Percentiles rank a stretch among this genome's conserved stretches.
These are phyloP conservation scores for Borostomias antarcticus DNA, from an alignment of 2,797 vertebrate species.

Conservation along the genomic window DNA sequence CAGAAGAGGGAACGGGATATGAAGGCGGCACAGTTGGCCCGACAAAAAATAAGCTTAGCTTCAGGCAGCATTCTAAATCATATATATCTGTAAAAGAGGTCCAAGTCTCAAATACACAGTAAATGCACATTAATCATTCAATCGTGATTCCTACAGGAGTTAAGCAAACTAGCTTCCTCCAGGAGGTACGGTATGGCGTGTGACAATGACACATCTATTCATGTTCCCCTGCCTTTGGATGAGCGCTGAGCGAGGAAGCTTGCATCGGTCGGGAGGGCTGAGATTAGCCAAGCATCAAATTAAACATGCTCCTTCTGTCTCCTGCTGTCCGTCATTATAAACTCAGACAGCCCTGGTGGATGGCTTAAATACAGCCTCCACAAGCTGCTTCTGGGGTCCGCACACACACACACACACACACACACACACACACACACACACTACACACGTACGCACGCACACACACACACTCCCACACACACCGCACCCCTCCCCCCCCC, in stretches of 20 bases:
- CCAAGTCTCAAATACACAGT: no score
- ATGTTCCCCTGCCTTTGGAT: not conserved
- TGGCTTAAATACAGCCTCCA: not conserved
- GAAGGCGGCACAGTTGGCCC: not conserved
- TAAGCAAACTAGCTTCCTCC: no score
- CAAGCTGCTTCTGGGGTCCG: not conserved
- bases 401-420: slow-evolving; percentile 10
- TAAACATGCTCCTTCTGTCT: slow-evolving; percentile 9
- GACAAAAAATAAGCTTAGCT: no score
- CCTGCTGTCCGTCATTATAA: slow-evolving; percentile 1
- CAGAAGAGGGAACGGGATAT: not conserved
- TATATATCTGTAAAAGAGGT: no score
- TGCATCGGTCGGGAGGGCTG: not conserved
- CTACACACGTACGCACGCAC: not conserved
- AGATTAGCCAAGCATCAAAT: slow-evolving; percentile 17
- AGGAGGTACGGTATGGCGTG: no score
- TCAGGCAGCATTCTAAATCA: no score
- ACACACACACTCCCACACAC: not conserved
- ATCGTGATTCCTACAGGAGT: no score
- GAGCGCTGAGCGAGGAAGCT: not conserved
- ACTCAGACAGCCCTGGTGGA: slow-evolving; percentile 3
- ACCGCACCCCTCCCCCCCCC: not conserved
- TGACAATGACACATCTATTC: not conserved
- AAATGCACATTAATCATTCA: no score
- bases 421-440: not conserved